Evolutionary conservation across 2,113 vertebrate species (phyloP).

Genomic region (Falcunculus frontatus): DNA sequence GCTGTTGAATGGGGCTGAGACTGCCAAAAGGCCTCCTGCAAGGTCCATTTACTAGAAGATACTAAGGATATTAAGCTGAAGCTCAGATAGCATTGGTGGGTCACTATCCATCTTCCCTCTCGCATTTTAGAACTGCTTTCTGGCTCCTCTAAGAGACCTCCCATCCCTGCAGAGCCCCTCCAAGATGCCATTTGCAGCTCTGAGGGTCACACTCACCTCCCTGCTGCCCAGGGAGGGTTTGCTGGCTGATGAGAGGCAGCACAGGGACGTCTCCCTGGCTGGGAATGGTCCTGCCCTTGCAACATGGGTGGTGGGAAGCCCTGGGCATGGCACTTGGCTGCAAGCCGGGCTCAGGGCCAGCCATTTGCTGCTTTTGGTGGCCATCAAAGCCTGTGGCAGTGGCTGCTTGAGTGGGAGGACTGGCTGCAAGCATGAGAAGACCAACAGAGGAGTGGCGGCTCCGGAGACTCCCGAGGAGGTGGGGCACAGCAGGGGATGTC

Average conservation of each 20-base stretch:
- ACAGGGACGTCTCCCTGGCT: not conserved
- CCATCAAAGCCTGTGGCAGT: not conserved
- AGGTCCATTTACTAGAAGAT: not conserved
- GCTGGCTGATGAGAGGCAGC: not conserved
- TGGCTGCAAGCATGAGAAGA: not conserved
- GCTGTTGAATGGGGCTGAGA: not conserved
- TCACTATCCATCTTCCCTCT: not conserved
- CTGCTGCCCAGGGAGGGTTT: not conserved
- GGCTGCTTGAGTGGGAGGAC: not conserved
- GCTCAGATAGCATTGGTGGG: not conserved
- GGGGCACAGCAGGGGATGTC: rapidly evolving
- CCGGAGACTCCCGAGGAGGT: rapidly evolving
- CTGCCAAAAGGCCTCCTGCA: not conserved
- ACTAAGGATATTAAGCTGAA: not conserved
- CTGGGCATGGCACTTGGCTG: not conserved
- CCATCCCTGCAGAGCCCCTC: not conserved
- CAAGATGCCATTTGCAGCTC: not conserved
- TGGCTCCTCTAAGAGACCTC: not conserved
- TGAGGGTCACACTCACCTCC: not conserved
- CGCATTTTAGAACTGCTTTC: rapidly evolving
- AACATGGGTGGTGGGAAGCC: not conserved
- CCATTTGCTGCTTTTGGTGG: not conserved
- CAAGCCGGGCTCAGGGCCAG: not conserved
- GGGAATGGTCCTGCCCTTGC: not conserved
- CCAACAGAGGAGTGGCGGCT: rapidly evolving